Percentiles rank a stretch among this genome's conserved stretches.
phyloP scores from a whole-genome alignment of 2,797 vertebrate species.

The Echeneis naucrates region DNA sequence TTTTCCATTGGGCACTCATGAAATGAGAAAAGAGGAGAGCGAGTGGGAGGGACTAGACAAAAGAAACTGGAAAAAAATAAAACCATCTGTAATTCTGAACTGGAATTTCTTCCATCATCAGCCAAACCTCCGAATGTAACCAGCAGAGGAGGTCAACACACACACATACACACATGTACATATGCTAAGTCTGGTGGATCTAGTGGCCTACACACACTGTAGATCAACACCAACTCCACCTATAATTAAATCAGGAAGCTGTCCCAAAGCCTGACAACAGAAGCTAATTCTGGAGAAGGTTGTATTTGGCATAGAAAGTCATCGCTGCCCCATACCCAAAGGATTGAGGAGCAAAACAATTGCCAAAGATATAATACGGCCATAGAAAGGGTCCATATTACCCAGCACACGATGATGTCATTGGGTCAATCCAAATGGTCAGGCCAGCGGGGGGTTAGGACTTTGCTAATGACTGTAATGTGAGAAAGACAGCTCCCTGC shows the following conservation, averaged over 20 bases:
- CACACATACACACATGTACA: constrained; percentile 4
- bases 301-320: constrained; percentile 10
- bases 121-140: constrained; percentile 78
- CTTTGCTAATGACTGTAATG: constrained; percentile 69
- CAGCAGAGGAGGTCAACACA: constrained; percentile 53
- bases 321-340: neutral
- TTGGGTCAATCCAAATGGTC: constrained; percentile 30
- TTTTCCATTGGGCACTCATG: constrained; percentile 81
- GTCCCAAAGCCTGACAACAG: constrained; percentile 34
- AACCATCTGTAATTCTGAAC: constrained; percentile 79
- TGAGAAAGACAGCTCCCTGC: constrained; percentile 63
- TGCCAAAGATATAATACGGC: neutral
- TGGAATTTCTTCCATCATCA: constrained; percentile 86
- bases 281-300: constrained; percentile 7
- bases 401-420: constrained; percentile 60
- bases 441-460: constrained; percentile 28
- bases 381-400: constrained; percentile 18
- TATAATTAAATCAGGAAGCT: constrained; percentile 32
- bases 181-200: constrained; percentile 18
- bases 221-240: constrained; percentile 31
- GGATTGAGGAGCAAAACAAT: neutral
- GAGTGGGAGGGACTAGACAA: constrained; percentile 82
- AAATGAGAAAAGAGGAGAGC: constrained; percentile 41
- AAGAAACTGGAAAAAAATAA: constrained; percentile 76
- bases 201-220: constrained; percentile 25